Conservation (phyloP, 2,888 invertebrate species). For the Cyaniris semiargus region DNA sequence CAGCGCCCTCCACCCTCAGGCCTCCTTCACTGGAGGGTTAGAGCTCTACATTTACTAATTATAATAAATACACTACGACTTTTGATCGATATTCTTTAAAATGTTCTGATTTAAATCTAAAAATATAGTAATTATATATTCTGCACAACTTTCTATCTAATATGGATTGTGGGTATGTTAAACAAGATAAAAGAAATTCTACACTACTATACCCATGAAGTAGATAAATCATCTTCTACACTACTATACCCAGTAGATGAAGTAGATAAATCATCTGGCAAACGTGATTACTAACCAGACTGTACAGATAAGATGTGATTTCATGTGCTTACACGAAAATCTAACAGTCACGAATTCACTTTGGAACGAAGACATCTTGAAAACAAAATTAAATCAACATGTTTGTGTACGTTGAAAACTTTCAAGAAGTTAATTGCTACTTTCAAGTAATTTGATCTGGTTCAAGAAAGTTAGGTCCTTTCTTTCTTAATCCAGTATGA, state of each 20-base stretch:
- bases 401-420: conserved; percentile 16
- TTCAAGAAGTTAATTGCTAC: neutral
- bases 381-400: neutral
- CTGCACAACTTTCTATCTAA: too few species aligned
- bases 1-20: conserved; percentile 1
- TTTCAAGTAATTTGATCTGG: neutral
- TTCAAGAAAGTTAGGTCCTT: neutral
- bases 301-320: neutral
- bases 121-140: too few species aligned
- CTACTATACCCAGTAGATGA: too few species aligned
- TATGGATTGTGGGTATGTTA: too few species aligned
- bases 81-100: neutral
- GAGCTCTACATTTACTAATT: conserved; percentile 4
- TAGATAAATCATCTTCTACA: too few species aligned
- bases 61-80: neutral
- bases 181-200: too few species aligned
- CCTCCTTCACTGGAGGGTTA: neutral
- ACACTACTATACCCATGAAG: too few species aligned
- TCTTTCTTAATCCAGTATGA: neutral
- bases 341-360: neutral
- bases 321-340: neutral
- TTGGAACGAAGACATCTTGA: neutral
- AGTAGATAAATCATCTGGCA: too few species aligned
- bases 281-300: neutral
- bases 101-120: neutral